phyloP scores from a whole-genome alignment of 2,797 vertebrate genomes.

The Simalia tracyae region DNA sequence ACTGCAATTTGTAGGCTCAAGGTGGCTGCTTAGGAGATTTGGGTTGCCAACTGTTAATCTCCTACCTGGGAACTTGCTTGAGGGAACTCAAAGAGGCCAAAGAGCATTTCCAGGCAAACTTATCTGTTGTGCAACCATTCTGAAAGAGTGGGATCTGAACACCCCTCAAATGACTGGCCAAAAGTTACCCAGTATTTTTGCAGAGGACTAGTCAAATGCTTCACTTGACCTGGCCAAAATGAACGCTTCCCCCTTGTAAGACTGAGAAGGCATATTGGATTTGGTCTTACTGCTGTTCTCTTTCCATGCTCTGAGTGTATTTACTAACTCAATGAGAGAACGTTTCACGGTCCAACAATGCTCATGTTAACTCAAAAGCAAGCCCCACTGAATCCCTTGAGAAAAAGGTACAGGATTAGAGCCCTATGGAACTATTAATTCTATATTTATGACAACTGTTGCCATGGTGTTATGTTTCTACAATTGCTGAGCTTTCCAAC shows the following conservation, averaged over 20 bases:
- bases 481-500: background rate
- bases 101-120: background rate
- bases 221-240: background rate
- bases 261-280: background rate
- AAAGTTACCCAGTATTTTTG: background rate
- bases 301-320: background rate
- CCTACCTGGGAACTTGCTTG: background rate
- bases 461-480: background rate
- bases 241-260: background rate
- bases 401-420: background rate
- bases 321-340: too few species aligned
- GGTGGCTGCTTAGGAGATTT: background rate
- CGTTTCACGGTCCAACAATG: background rate
- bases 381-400: background rate
- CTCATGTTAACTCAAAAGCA: background rate
- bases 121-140: background rate
- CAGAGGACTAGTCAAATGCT: background rate
- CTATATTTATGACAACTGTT: background rate
- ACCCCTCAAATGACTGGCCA: background rate
- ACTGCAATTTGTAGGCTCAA: background rate
- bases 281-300: too few species aligned
- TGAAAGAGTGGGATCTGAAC: background rate
- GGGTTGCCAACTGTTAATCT: background rate
- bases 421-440: background rate
- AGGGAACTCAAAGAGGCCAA: background rate